phyloP scores from a whole-genome alignment of 2,888 invertebrate genomes.

The Anoplius nigerrimus region DNA sequence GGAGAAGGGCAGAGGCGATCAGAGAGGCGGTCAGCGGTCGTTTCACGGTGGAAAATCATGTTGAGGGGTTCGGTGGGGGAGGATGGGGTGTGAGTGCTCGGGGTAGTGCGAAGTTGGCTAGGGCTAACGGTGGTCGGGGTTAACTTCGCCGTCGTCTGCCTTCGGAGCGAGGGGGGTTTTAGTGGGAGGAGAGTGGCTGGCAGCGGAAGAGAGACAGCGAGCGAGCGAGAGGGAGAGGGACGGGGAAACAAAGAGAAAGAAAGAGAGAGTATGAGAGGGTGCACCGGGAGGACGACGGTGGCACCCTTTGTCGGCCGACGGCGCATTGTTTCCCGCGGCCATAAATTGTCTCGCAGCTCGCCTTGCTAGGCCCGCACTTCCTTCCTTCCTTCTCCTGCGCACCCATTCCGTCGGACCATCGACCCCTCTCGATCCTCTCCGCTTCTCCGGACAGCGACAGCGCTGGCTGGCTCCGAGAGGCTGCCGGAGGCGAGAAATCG shows the following conservation, averaged over 20 bases:
- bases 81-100: constrained; percentile 16
- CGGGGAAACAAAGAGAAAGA: constrained; percentile 8
- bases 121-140: constrained; percentile 32
- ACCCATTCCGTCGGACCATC: constrained; percentile 1
- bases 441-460: constrained; percentile 6
- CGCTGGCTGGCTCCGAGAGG: background rate
- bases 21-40: constrained; percentile 30
- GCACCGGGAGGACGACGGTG: constrained; percentile 26
- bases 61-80: constrained; percentile 2
- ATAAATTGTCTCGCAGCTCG: constrained; percentile 66
- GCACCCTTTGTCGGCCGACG: constrained; percentile 57
- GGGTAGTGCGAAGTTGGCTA: constrained; percentile 44
- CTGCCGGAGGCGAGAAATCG: background rate
- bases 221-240: constrained; percentile 12
- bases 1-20: constrained; percentile 24
- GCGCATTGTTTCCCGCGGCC: constrained; percentile 66
- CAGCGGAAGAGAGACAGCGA: constrained; percentile 20
- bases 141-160: constrained; percentile 45
- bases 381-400: constrained; percentile 48
- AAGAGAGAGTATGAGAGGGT: constrained; percentile 15
- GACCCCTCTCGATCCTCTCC: constrained; percentile 39
- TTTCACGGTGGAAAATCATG: constrained; percentile 35
- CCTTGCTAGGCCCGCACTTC: constrained; percentile 57
- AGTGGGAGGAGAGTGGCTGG: background rate
- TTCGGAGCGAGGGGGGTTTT: constrained; percentile 17